Base-by-base conservation (phyloP, 1,140 invertebrate species). In the Lethocerus indicus region DNA sequence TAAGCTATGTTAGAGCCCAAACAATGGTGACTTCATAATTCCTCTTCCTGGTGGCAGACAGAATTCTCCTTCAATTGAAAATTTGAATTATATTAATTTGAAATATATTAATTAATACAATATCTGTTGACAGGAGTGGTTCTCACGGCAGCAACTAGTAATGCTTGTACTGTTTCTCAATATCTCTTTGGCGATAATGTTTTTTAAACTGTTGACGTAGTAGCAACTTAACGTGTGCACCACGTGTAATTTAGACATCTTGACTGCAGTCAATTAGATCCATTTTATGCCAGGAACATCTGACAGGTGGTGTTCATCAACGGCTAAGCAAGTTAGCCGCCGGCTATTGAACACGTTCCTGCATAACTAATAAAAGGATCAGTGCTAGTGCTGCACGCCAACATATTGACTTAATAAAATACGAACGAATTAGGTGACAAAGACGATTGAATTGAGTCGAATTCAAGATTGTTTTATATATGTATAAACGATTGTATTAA, bases 111-210 rank as follows among this genome's bases (percentile, higher is more conserved):
- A n/a, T n/a, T n/a, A n/a, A n/a, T n/a, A n/a, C n/a, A n/a, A n/a
- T n/a, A n/a, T n/a, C n/a, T n/a, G n/a, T n/a, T 79, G 79, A 13
- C 74, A 97, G 92, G 91, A 95, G 73, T 97, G 91, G 90, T 90
- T 95, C 67, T 90, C 89, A 60, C 79, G 90, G 61, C 88, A 95
- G 69, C 89, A 94, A 71, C 76, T 97, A 61, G 82, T 95, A 63
- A 84, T 97, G 70, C 71, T 95, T 62, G 87, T 97, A 55, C 78
- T 95, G 56, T 87, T 95, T 68, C 79, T 95, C 68, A 97, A 96
- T 73, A 81, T 95, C 66, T 89, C 87, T 57, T 71, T 97, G 74
- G 91, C 89, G 62, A 82, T 93, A 67, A 87, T 95, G 79, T 95
- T 96, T 72, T 89, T 93, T 75, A 94, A 95, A 68, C 74, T 96